phyloP scores from a whole-genome alignment of 2,888 invertebrate genomes.

The Nomada fucata region DNA sequence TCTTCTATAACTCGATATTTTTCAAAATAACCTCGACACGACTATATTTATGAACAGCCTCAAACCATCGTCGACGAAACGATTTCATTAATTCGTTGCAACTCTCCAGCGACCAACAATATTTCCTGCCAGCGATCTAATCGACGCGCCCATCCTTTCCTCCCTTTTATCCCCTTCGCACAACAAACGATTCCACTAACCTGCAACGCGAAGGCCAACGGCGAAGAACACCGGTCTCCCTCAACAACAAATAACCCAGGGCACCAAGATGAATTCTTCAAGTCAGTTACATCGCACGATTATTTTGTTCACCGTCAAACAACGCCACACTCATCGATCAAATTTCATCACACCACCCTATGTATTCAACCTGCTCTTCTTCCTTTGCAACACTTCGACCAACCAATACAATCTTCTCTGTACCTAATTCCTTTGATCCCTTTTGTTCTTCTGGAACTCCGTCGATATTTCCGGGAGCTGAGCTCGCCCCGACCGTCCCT shows the following conservation, averaged over 20 bases:
- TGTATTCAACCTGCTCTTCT: not conserved
- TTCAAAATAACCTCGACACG: not conserved
- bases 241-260: constrained; percentile 10
- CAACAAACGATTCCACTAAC: not conserved
- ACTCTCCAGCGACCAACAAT: not conserved
- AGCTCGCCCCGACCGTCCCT: no score
- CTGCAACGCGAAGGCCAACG: constrained; percentile 8
- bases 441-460: no score
- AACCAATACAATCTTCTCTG: no score
- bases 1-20: not conserved
- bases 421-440: no score
- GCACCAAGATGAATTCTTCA: not conserved
- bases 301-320: not conserved
- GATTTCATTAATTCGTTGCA: not conserved
- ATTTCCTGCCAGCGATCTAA: not conserved
- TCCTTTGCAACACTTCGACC: no score
- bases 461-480: no score
- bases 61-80: not conserved
- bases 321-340: constrained; percentile 6
- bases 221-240: constrained; percentile 13
- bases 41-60: not conserved
- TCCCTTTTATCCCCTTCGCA: not conserved
- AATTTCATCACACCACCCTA: not conserved
- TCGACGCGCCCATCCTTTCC: not conserved
- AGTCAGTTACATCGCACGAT: constrained; percentile 28